These are phyloP conservation scores for Butorides virescens DNA, from an alignment of 2,113 vertebrate species.

Conservation along the genomic window DNA sequence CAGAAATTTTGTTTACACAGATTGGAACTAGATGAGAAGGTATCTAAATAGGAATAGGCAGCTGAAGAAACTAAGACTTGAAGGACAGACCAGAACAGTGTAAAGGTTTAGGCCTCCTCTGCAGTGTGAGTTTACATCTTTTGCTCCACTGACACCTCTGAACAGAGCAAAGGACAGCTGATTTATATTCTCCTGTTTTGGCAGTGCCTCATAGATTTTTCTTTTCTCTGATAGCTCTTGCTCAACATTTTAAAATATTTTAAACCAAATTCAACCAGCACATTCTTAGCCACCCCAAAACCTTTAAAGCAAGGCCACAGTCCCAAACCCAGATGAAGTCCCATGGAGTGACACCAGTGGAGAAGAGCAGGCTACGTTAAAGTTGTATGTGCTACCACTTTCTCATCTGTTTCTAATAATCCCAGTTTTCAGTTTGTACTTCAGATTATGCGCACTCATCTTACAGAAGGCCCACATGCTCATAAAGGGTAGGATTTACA, in stretches of 20 bases:
- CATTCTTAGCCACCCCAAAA: neutral
- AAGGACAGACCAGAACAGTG: neutral
- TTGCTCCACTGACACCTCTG: neutral
- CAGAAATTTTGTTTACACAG: neutral
- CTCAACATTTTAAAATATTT: neutral
- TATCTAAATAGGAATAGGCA: neutral
- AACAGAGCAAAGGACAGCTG: neutral
- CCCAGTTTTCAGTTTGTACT: neutral
- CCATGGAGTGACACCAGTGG: neutral
- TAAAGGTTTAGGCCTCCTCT: neutral
- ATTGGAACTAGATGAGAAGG: neutral
- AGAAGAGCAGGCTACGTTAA: neutral
- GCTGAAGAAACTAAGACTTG: neutral
- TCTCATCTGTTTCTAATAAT: neutral
- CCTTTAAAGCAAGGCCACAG: neutral
- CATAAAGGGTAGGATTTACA: neutral
- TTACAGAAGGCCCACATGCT: neutral
- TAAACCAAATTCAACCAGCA: neutral
- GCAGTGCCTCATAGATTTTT: neutral
- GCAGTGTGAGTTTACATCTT: neutral
- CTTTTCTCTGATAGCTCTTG: neutral
- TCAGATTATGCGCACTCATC: neutral
- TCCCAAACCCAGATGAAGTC: neutral
- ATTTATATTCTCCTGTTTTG: neutral
- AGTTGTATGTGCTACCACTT: neutral